These are phyloP conservation scores for Pantherophis guttatus DNA, from an alignment of 2,113 vertebrate species.

Conservation along the genomic window DNA sequence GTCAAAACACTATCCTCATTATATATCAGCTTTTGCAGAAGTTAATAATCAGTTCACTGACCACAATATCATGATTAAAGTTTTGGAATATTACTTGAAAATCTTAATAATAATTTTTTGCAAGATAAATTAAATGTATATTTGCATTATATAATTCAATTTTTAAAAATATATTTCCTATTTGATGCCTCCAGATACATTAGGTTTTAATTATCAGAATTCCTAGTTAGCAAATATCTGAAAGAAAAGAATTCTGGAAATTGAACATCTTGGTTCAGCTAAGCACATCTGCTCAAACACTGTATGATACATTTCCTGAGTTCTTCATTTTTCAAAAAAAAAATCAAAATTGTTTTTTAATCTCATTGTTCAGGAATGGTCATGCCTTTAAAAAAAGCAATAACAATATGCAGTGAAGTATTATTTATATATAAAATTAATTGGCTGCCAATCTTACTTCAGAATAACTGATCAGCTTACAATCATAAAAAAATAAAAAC, in stretches of 20 bases:
- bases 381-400: neutral
- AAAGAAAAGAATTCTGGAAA: neutral
- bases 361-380: neutral
- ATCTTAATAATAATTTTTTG: neutral
- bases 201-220: neutral
- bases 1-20: neutral
- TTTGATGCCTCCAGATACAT: neutral
- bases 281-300: neutral
- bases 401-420: neutral
- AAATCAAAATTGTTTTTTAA: neutral
- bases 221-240: neutral
- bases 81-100: neutral
- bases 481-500: neutral
- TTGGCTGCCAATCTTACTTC: neutral
- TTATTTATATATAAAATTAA: neutral
- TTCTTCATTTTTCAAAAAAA: neutral
- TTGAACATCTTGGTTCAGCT: neutral
- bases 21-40: neutral
- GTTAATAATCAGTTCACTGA: neutral
- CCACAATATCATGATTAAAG: neutral
- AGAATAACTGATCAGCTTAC: neutral
- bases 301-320: neutral
- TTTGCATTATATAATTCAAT: neutral
- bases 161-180: neutral
- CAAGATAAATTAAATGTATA: neutral